Conservation (phyloP, 1,140 invertebrate genomes). For the Drosophila repleta region DNA sequence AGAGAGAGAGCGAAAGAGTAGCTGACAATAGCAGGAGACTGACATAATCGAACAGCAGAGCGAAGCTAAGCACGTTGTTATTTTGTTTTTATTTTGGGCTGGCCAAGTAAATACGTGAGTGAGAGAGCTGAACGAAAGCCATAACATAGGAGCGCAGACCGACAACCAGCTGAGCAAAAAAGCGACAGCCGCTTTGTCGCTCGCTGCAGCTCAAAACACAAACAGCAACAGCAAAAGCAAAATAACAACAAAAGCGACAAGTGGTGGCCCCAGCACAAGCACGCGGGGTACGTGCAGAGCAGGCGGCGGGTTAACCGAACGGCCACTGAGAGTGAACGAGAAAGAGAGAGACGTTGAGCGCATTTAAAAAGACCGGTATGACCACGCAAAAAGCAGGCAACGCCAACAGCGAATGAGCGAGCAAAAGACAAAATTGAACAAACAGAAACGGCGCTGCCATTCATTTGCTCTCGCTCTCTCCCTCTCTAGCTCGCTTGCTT, state of each 20-base stretch:
- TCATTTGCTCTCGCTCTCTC: slow-evolving; percentile 1
- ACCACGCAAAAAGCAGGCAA: slow-evolving; percentile 54
- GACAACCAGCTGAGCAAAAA: slow-evolving; percentile 66
- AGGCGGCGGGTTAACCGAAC: slow-evolving; percentile 2
- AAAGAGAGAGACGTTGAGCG: slow-evolving; percentile 30
- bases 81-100: slow-evolving; percentile 54
- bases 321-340: slow-evolving; percentile 7
- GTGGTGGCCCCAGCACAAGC: slow-evolving; percentile 39
- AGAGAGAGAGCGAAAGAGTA: slow-evolving; percentile 22
- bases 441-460: slow-evolving; percentile 27
- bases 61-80: slow-evolving; percentile 38
- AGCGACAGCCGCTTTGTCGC: slow-evolving; percentile 62
- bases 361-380: slow-evolving; percentile 71
- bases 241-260: slow-evolving; percentile 74
- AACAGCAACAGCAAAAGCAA: slow-evolving; percentile 37
- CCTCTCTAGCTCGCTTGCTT: slow-evolving; percentile 16
- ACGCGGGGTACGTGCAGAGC: neutral
- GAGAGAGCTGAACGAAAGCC: slow-evolving; percentile 51
- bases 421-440: slow-evolving; percentile 38
- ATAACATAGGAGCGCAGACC: slow-evolving; percentile 34
- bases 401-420: slow-evolving; percentile 46
- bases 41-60: slow-evolving; percentile 48
- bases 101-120: slow-evolving; percentile 22
- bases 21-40: slow-evolving; percentile 46
- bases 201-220: slow-evolving; percentile 57